Base-by-base conservation (phyloP, 1,140 invertebrate genomes). In the Brachionus sp. region DNA sequence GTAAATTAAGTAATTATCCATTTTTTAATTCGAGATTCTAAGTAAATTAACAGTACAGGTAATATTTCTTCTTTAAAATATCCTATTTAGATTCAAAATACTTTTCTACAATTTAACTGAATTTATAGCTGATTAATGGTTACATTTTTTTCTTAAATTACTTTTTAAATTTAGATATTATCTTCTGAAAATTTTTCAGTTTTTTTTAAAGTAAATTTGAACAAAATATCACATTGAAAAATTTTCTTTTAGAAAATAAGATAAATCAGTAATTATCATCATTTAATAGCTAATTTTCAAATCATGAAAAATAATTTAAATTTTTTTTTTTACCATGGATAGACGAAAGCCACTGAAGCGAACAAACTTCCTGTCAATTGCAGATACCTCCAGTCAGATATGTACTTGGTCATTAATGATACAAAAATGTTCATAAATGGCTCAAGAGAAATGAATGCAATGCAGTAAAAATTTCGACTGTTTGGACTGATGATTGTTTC, bases 331-430 rank as follows among this genome's bases (percentile, higher is more conserved):
- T 53, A 62, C 77, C 77, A 80, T 19, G 77, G 77, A 64, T 80
- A 80, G 23, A 80, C 33, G 13, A 80, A 42, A 10, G 46, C 77
- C 12, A 80, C 6, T 33, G 77, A 29, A 0, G 50, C 50, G 10
- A 80, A n/a, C 16, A 80, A 25, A 64, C 77, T 80, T 16, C 77
- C 77, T 42, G 39, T 42, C 13, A 80, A n/a, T 19, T 80, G 77
- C 29, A 80, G 19, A 66, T 80, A 80, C 19, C 77, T 19, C 77
- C 77, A 80, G 23, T 80, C 77, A 19, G 29, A 23, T 12, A 80
- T 42, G 1, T 19, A 80, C 35, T 80, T 80, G n/a, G 50, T 39
- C 50, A 80, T 62, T 19, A 80, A 50, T 19, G 35, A 33, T 5
- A 80, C 39, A 39, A 57, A 42, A 39, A 44, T 62, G 19, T 80